phyloP scores from a whole-genome alignment of 2,113 vertebrate species.

The Oriolus oriolus region DNA sequence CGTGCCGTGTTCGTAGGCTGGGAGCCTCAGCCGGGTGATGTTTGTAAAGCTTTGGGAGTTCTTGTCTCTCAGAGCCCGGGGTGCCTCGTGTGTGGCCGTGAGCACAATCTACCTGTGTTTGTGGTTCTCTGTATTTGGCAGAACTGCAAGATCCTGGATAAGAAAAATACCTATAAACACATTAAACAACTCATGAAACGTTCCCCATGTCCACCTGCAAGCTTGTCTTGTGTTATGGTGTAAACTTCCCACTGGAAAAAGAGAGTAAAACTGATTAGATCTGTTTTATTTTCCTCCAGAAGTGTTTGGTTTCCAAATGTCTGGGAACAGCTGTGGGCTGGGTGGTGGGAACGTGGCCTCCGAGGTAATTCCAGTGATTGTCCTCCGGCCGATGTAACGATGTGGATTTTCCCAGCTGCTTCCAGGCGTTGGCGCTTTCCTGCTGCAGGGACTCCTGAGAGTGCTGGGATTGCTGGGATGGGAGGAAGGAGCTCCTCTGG shows the following conservation, averaged over 20 bases:
- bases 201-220: background rate
- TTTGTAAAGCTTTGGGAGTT: background rate
- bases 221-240: background rate
- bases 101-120: background rate
- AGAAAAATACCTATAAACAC: background rate
- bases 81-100: background rate
- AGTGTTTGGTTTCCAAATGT: constrained; percentile 30
- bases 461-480: background rate
- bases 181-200: background rate
- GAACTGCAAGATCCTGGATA: background rate
- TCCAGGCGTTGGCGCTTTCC: background rate
- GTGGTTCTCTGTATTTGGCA: background rate
- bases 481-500: background rate
- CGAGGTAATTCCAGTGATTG: constrained; percentile 4
- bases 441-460: background rate
- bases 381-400: background rate
- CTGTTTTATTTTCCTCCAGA: constrained; percentile 8
- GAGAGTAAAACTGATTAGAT: constrained; percentile 13
- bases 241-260: constrained; percentile 29
- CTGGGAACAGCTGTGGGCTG: constrained; percentile 49
- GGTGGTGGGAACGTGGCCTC: constrained; percentile 18
- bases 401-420: constrained; percentile 24
- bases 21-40: background rate
- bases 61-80: background rate
- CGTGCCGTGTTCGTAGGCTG: background rate